These are phyloP conservation scores for Sterrhoptilus dennistouni DNA, from an alignment of 2,113 vertebrate genomes.

Conservation along the genomic window DNA sequence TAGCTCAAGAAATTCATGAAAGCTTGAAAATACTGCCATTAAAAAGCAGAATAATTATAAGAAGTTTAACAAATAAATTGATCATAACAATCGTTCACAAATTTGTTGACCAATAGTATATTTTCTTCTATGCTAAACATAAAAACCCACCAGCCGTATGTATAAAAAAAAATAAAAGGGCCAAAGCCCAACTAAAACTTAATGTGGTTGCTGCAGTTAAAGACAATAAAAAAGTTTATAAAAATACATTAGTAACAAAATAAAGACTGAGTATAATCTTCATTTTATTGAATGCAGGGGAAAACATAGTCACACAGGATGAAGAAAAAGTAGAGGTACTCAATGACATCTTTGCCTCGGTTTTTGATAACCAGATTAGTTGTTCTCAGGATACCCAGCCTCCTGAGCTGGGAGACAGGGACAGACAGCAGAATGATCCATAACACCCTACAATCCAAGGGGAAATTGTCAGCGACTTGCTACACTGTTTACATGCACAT, in stretches of 20 bases:
- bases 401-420: background rate
- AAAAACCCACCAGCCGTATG: background rate
- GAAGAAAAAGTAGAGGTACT: background rate
- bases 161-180: background rate
- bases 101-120: background rate
- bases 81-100: rapidly evolving
- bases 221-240: background rate
- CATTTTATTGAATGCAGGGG: background rate
- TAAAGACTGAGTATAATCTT: background rate
- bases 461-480: rapidly evolving
- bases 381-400: background rate
- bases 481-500: no score
- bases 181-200: background rate
- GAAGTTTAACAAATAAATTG: background rate
- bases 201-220: background rate
- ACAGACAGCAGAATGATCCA: background rate
- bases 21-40: background rate
- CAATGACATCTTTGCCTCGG: background rate
- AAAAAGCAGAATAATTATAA: background rate
- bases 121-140: background rate
- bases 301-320: background rate
- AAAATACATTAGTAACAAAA: background rate
- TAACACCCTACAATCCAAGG: background rate
- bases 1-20: background rate
- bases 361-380: background rate